phyloP scores from a whole-genome alignment of 1,140 invertebrate genomes.

The Samia ricini region DNA sequence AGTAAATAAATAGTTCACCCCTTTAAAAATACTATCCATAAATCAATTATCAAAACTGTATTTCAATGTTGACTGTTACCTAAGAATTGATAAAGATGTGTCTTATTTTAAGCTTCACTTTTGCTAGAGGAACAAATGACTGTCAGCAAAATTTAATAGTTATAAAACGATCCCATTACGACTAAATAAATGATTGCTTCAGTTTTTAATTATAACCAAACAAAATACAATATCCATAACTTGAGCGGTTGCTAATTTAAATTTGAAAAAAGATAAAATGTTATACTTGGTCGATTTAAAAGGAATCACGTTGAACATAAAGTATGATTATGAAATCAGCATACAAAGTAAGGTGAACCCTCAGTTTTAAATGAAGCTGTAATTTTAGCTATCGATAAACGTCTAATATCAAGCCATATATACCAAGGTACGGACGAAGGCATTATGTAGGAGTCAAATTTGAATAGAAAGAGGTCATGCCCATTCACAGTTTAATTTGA shows the following conservation, averaged over 20 bases:
- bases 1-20: background rate
- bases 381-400: slow-evolving; percentile 31
- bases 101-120: no score
- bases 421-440: slow-evolving; percentile 34
- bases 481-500: slow-evolving; percentile 59
- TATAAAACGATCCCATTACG: no score
- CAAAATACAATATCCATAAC: background rate
- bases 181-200: no score
- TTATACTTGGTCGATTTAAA: no score
- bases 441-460: slow-evolving; percentile 43
- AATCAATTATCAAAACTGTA: background rate
- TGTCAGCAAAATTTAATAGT: no score
- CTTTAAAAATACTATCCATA: no score
- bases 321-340: background rate
- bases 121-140: background rate
- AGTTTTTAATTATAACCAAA: background rate
- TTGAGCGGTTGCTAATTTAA: background rate
- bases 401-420: slow-evolving; percentile 23
- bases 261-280: no score
- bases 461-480: slow-evolving; percentile 69
- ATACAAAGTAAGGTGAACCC: slow-evolving; percentile 2
- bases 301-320: background rate
- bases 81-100: no score
- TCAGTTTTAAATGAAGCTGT: slow-evolving; percentile 33
- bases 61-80: no score